Conservation (phyloP, 2,797 vertebrate species). For the Amblyraja radiata region DNA sequence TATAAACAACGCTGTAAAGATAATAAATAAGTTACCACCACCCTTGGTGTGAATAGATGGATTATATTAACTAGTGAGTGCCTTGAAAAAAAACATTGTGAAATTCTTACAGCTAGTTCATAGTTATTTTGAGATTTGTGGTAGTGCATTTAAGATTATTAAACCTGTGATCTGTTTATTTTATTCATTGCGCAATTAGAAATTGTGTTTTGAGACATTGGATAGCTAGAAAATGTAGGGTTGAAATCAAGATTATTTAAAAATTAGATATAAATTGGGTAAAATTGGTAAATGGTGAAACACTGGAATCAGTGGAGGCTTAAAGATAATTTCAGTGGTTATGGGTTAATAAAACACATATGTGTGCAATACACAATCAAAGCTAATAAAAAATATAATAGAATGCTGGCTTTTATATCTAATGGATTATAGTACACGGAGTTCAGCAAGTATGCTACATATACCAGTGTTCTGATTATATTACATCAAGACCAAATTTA, state of each 20-base stretch:
- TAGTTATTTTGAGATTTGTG: background rate
- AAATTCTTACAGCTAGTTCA: background rate
- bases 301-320: too few relatives aligned
- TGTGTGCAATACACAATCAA: too few relatives aligned
- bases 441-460: too few relatives aligned
- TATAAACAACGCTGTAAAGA: background rate
- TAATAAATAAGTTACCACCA: background rate
- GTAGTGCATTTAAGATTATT: background rate
- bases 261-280: background rate
- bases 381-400: too few relatives aligned
- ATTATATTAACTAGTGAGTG: background rate
- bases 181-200: background rate
- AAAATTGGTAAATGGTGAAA: too few relatives aligned
- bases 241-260: background rate
- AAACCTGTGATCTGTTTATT: background rate
- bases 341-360: too few relatives aligned
- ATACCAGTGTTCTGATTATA: too few relatives aligned
- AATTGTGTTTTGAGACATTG: background rate
- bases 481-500: too few relatives aligned
- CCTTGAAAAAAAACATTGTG: background rate
- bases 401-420: too few relatives aligned
- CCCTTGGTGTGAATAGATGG: background rate
- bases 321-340: too few relatives aligned
- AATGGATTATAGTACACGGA: too few relatives aligned
- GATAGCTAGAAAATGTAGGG: background rate